Base-by-base conservation (phyloP, 2,888 invertebrate species). In the Eupithecia exiguata region DNA sequence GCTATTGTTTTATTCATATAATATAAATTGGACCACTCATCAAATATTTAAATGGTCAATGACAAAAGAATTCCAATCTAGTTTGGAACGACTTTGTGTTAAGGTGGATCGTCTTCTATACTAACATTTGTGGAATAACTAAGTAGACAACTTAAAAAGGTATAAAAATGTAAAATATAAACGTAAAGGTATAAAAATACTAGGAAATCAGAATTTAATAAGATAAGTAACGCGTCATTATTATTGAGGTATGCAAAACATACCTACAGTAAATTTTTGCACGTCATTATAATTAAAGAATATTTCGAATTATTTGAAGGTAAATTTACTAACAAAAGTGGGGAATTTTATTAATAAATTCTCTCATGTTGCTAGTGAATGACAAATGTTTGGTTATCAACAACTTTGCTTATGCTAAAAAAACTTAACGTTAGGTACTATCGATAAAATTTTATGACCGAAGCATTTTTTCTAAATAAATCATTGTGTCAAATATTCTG, bases 41-140 rank as follows among this genome's bases (percentile, higher is more conserved):
- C 49, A 73, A 69, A 71, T 73, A 73, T 75, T 75, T 68, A 72
- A 75, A 75, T 72, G 49, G 49, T n/a, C n/a, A 25, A 35, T 16
- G 68, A 75, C 75, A 72, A 75, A 63, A 61, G 38, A 40, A 46
- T 72, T 70, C 46, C 38, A 70, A 65, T 72, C 63, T 70, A 72
- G 70, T 69, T 72, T 43, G 25, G 36, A 58, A 67, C 10, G 53
- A 71, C 40, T 65, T 65, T 65, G 25, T 36, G 40, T 40, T n/a
- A 7, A 63, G 63, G 16, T 38, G 35, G 36, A 10, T 18, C 9
- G 18, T 35, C 18, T 63, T 7, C 6, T 35, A n/a, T 36, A 35
- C 35, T 9, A 63, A 36, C 30, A 58, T 0, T 9, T 58, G 25
- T 4, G 4, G 0, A 12, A 16, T 16, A 40, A 10, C 40, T 9